Base-by-base conservation (phyloP, 2,797 vertebrate species). In the Clarias laeviceps region DNA sequence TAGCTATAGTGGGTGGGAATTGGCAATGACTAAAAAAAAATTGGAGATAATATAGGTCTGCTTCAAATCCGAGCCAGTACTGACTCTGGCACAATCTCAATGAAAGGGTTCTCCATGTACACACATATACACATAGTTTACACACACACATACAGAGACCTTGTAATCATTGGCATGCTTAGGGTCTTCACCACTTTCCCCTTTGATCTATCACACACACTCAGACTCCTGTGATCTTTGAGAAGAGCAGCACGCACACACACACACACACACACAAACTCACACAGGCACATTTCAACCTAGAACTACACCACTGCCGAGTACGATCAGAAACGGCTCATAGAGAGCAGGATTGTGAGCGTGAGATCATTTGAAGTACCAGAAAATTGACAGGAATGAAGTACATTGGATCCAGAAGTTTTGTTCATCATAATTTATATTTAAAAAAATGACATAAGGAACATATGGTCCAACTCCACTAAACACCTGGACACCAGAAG, bases 131-230 rank as follows among this genome's bases (percentile, higher is more conserved):
- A 56, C 56, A 37, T 56, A 59, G 18, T 54, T 32, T 45, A 56
- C 82, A 79, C 84, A 81, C 62, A 74, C 59, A 76, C 24, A 85
- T 74, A 76, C 69, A 80, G 56, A 77, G 34, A 45, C 56, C 87
- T 80, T 89, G 78, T 88, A 88, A 86, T 88, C 82, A 88, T 82
- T 79, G 84, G 84, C 84, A 84, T 87, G 84, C 87, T 79, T 86
- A 74, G 78, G 88, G 87, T 88, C 85, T 87, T 88, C 87, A 87
- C 62, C 72, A 57, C 84, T 83, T 24, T 61, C 79, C 79, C 57
- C 86, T 90, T 90, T 90, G 89, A 90, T 90, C 87, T 85, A 69
- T 82, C 70, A 87, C 77, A 89, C 78, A 83, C 85, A 83, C 70
- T 85, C 82, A 86, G 87, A 87, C 85, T 88, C 82, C 89, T 88